phyloP scores from a whole-genome alignment of 2,888 invertebrate species.

The Bembecia ichneumoniformis region DNA sequence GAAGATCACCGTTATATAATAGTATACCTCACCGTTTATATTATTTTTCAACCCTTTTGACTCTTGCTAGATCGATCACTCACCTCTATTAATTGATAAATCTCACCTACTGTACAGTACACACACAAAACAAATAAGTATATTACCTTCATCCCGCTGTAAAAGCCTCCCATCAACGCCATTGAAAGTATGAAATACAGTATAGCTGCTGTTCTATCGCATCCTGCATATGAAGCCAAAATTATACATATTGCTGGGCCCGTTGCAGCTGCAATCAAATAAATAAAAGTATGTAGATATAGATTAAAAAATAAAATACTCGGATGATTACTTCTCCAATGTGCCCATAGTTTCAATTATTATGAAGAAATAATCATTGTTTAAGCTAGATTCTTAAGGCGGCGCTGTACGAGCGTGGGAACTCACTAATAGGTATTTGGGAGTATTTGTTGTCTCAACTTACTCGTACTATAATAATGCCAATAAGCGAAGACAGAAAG shows the following conservation, averaged over 20 bases:
- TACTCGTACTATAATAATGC: too few relatives aligned
- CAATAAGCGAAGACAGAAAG: too few relatives aligned
- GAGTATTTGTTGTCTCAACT: too few relatives aligned
- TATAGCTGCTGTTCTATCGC: slow-evolving; percentile 63
- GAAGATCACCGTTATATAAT: too few relatives aligned
- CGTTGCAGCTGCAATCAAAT: slow-evolving; percentile 61
- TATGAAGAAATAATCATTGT: neutral
- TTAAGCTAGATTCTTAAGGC: too few relatives aligned
- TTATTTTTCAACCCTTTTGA: too few relatives aligned
- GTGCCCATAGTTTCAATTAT: neutral
- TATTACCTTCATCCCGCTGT: slow-evolving; percentile 76
- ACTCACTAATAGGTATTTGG: too few relatives aligned
- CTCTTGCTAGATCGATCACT: too few relatives aligned
- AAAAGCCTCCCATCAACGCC: slow-evolving; percentile 81
- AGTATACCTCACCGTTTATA: too few relatives aligned
- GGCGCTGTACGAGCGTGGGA: too few relatives aligned
- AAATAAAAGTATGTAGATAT: neutral
- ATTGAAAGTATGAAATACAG: slow-evolving; percentile 75
- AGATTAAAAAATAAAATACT: neutral
- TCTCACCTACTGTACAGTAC: neutral
- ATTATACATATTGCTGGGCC: slow-evolving; percentile 77
- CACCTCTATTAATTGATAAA: too few relatives aligned
- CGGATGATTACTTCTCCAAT: too few relatives aligned
- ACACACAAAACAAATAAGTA: neutral
- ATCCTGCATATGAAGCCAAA: slow-evolving; percentile 75